These are phyloP conservation scores for Eupithecia exiguata DNA, from an alignment of 2,888 invertebrate genomes.

Conservation along the genomic window DNA sequence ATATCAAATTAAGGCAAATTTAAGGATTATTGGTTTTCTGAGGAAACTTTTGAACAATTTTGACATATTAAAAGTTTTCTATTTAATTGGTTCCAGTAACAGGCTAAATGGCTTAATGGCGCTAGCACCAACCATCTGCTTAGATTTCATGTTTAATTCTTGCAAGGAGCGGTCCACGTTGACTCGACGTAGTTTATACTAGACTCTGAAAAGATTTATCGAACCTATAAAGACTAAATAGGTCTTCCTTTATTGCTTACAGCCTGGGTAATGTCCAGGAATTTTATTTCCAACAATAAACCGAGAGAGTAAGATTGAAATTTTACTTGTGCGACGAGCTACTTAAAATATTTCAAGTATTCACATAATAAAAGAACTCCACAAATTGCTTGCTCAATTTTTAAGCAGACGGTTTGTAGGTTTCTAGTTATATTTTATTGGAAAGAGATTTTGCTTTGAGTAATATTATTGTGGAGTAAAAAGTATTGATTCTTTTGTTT, in stretches of 20 bases:
- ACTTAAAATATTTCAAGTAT: not conserved
- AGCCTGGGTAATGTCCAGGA: not conserved
- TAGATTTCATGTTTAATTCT: not conserved
- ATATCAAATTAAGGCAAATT: not conserved
- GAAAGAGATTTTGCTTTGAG: not conserved
- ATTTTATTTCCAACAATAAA: not conserved
- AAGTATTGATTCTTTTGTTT: not conserved
- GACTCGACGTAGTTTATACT: not conserved
- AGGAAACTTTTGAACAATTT: too few relatives aligned
- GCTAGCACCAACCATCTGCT: not conserved
- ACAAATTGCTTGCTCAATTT: slow-evolving; percentile 1
- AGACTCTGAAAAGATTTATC: not conserved
- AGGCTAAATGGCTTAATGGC: too few relatives aligned
- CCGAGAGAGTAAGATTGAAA: not conserved
- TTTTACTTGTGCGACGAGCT: not conserved
- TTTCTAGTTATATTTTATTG: not conserved
- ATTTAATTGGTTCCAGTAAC: not conserved
- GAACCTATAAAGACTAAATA: not conserved
- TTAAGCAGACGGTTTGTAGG: not conserved
- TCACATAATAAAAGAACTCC: not conserved
- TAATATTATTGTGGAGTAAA: not conserved
- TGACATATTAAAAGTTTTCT: too few relatives aligned
- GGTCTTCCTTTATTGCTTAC: not conserved
- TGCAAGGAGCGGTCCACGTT: not conserved
- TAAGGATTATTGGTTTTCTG: not conserved